These are phyloP conservation scores for Lissonota sp. DNA, from an alignment of 2,888 invertebrate genomes.

Conservation along the genomic window DNA sequence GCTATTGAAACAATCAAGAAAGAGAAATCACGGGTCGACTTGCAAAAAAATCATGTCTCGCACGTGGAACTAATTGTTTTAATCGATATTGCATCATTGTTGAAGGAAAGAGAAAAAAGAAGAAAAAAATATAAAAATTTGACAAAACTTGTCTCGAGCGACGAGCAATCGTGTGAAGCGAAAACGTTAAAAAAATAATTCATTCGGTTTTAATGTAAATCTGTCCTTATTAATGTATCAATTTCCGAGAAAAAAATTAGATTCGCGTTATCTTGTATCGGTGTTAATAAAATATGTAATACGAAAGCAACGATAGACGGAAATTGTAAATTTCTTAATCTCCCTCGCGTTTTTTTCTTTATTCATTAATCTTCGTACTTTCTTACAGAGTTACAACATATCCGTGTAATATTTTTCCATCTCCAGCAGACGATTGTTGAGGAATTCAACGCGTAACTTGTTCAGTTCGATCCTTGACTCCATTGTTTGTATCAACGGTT, in stretches of 20 bases:
- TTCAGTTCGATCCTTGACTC: slow-evolving; percentile 78
- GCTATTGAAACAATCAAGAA: slow-evolving; percentile 10
- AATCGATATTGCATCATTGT: slow-evolving; percentile 38
- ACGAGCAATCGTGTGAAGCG: slow-evolving; percentile 28
- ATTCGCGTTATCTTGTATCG: slow-evolving; percentile 66
- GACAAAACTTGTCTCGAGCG: slow-evolving; percentile 20
- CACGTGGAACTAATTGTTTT: slow-evolving; percentile 24
- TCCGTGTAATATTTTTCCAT: slow-evolving; percentile 39
- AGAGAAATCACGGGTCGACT: not conserved
- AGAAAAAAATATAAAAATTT: slow-evolving; percentile 10
- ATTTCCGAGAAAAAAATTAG: slow-evolving; percentile 60
- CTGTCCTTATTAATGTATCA: slow-evolving; percentile 63
- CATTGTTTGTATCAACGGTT: slow-evolving; percentile 80
- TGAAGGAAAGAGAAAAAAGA: slow-evolving; percentile 8
- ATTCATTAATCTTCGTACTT: not conserved
- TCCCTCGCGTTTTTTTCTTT: not conserved
- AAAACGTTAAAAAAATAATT: slow-evolving; percentile 34
- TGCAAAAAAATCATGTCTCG: slow-evolving; percentile 40
- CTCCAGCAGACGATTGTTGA: slow-evolving; percentile 46
- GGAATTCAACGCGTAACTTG: slow-evolving; percentile 63
- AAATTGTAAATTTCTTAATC: slow-evolving; percentile 1
- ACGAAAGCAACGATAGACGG: slow-evolving; percentile 25
- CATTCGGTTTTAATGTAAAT: slow-evolving; percentile 56
- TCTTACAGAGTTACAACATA: slow-evolving; percentile 9
- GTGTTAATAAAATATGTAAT: slow-evolving; percentile 65